Conservation (phyloP, 2,888 invertebrate genomes). For the Cyclophora punctaria region DNA sequence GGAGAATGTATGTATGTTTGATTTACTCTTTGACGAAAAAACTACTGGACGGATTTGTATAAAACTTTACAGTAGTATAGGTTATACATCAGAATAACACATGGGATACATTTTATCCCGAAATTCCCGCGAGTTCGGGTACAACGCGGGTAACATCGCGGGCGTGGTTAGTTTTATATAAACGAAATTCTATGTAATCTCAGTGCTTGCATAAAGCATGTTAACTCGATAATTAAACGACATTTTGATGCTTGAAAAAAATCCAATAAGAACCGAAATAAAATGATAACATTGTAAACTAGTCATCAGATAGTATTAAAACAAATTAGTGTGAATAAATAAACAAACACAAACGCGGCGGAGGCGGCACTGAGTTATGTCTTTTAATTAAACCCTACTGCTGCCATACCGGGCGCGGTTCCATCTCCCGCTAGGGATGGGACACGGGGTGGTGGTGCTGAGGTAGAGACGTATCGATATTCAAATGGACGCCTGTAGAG, state of each 20-base stretch:
- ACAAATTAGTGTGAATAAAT: constrained; percentile 55
- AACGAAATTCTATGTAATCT: neutral
- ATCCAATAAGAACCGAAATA: neutral
- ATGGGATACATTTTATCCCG: too few species aligned
- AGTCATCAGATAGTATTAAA: constrained; percentile 52
- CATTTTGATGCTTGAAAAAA: neutral
- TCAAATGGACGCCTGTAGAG: too few species aligned
- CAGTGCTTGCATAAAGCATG: neutral
- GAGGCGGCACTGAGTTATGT: constrained; percentile 51
- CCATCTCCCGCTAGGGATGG: constrained; percentile 8
- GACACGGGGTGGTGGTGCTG: neutral
- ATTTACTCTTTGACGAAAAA: neutral
- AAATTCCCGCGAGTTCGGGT: too few species aligned
- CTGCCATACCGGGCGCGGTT: constrained; percentile 30
- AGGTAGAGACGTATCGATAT: too few species aligned
- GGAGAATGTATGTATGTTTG: neutral
- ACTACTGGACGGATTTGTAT: neutral
- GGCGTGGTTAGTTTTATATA: neutral
- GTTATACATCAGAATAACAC: too few species aligned
- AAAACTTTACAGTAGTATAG: too few species aligned
- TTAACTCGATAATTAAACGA: neutral
- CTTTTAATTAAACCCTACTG: constrained; percentile 58
- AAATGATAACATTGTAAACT: constrained; percentile 9
- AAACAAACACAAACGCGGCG: constrained; percentile 39
- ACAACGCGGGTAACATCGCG: too few species aligned